phyloP scores from a whole-genome alignment of 2,888 invertebrate species.

The Meiosimyza platycephala region DNA sequence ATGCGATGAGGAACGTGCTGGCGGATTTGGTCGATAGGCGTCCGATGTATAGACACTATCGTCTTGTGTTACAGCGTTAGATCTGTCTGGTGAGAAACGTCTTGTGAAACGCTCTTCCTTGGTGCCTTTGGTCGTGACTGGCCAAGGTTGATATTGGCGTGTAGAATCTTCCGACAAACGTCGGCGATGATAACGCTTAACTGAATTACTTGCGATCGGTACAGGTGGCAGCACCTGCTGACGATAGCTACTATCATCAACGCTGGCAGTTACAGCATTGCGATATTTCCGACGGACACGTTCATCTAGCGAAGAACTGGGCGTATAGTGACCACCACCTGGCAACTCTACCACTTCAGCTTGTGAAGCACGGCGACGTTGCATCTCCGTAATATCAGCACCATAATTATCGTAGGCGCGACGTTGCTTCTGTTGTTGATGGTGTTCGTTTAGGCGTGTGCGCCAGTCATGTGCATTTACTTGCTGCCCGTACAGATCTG shows the following conservation, averaged over 20 bases:
- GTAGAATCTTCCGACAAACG: conserved; percentile 62
- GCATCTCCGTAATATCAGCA: conserved; percentile 47
- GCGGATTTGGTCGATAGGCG: conserved; percentile 49
- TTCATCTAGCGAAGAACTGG: conserved; percentile 58
- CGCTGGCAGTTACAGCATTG: conserved; percentile 43
- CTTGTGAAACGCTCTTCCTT: conserved; percentile 58
- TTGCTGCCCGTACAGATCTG: conserved; percentile 75
- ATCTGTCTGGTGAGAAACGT: conserved; percentile 52
- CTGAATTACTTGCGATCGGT: conserved; percentile 40
- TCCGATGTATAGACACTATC: conserved; percentile 44
- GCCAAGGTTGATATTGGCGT: conserved; percentile 57
- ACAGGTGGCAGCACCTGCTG: conserved; percentile 41
- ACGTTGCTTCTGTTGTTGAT: conserved; percentile 40
- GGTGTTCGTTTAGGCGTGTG: conserved; percentile 55
- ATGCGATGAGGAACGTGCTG: conserved; percentile 71
- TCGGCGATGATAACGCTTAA: conserved; percentile 60
- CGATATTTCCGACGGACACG: conserved; percentile 55
- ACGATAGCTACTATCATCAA: conserved; percentile 55
- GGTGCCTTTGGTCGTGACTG: conserved; percentile 48
- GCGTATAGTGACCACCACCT: conserved; percentile 46
- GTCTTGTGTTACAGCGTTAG: conserved; percentile 36
- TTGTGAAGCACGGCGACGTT: conserved; percentile 53
- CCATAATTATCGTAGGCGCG: conserved; percentile 52
- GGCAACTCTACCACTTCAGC: conserved; percentile 51
- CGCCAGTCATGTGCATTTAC: conserved; percentile 62